These are phyloP conservation scores for Hydrolagus colliei DNA, from an alignment of 2,797 vertebrate species.

Conservation along the genomic window DNA sequence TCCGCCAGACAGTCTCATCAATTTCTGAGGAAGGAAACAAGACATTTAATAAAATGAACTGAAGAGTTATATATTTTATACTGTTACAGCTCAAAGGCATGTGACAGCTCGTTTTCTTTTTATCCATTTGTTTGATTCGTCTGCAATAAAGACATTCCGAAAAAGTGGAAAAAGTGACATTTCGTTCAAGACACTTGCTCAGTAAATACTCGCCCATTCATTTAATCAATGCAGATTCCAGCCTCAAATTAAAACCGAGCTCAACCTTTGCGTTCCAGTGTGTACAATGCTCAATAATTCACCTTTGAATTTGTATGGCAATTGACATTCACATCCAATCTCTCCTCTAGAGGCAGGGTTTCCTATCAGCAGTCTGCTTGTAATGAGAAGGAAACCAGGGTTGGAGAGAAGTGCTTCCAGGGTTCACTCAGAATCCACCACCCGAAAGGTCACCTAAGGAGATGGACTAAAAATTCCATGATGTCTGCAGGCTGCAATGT, in stretches of 20 bases:
- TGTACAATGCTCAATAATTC: background rate
- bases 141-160: background rate
- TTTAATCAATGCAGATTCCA: background rate
- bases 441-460: too few relatives aligned
- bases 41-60: conserved; percentile 14
- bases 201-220: background rate
- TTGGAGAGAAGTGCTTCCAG: too few relatives aligned
- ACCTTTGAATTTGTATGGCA: background rate
- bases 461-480: too few relatives aligned
- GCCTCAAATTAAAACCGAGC: background rate
- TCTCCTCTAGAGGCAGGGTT: too few relatives aligned
- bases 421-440: too few relatives aligned
- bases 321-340: background rate
- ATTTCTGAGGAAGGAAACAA: conserved; percentile 16
- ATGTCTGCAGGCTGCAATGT: too few relatives aligned
- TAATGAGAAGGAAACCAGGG: too few relatives aligned
- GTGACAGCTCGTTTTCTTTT: conserved; percentile 21
- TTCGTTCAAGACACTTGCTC: background rate
- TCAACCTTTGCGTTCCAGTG: background rate
- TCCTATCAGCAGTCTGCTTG: too few relatives aligned
- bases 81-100: background rate
- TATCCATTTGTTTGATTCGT: conserved; percentile 27
- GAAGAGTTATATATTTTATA: background rate
- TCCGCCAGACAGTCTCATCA: conserved; percentile 24
- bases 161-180: background rate